A percentile compares a stretch with the other conserved stretches of the same genome.
These are phyloP conservation scores for Phaonia tiefii DNA, from an alignment of 2,888 invertebrate species.

Conservation along the genomic window DNA sequence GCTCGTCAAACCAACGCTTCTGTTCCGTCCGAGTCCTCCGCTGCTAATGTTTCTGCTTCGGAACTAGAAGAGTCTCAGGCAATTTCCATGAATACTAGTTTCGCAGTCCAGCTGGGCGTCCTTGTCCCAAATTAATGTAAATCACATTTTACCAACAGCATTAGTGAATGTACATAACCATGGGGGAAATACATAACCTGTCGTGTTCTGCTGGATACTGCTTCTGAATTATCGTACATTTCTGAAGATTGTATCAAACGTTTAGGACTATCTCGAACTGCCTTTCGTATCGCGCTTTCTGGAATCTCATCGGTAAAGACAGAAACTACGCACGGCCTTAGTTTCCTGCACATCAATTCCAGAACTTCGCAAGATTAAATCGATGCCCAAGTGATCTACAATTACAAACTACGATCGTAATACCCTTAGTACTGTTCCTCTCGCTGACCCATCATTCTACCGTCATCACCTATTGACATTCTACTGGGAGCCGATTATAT, in stretches of 20 bases:
- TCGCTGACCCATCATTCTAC: conserved; percentile 20
- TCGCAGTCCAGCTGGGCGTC: too few relatives aligned
- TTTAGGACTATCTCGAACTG: not conserved
- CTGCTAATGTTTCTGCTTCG: not conserved
- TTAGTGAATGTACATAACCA: too few relatives aligned
- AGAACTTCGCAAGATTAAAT: not conserved
- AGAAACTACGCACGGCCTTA: not conserved
- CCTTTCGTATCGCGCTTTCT: not conserved
- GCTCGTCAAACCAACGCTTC: not conserved
- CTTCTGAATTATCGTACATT: conserved; percentile 21
- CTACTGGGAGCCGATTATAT: conserved; percentile 6
- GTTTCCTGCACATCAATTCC: not conserved
- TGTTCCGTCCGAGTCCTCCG: conserved; percentile 6
- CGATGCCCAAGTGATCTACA: not conserved
- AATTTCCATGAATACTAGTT: too few relatives aligned
- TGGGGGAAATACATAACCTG: too few relatives aligned
- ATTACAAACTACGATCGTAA: too few relatives aligned
- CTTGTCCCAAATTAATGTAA: too few relatives aligned
- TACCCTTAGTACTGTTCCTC: too few relatives aligned
- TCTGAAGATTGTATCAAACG: conserved; percentile 20
- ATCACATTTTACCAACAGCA: too few relatives aligned
- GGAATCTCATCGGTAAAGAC: conserved; percentile 12
- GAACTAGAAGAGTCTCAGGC: too few relatives aligned
- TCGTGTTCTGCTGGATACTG: too few relatives aligned
- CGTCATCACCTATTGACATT: conserved; percentile 3